A percentile compares a stretch with the other conserved stretches of the same genome.
Conservation (phyloP, 2,797 vertebrate species). For the Smutsia temminckii region DNA sequence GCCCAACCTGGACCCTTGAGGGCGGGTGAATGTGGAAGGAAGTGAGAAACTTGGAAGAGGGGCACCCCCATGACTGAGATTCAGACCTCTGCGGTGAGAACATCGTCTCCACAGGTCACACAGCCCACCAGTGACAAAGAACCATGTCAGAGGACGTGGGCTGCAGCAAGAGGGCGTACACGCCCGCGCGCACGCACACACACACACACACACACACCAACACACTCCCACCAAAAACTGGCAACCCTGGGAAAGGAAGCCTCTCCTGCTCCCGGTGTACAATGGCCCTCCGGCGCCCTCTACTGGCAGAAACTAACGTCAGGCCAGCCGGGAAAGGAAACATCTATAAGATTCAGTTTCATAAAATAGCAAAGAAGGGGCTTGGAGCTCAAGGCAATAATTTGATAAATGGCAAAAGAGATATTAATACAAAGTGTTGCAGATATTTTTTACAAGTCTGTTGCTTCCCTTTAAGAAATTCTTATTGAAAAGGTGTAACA, state of each 20-base stretch:
- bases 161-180: too few relatives aligned
- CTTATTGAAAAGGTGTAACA: not conserved
- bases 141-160: not conserved
- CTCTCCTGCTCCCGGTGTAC: not conserved
- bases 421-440: not conserved
- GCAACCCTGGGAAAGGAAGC: not conserved
- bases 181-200: not conserved
- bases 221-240: not conserved
- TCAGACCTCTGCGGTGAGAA: not conserved
- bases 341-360: fast-evolving
- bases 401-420: not conserved
- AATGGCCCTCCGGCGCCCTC: not conserved
- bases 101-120: not conserved
- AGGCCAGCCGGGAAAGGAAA: not conserved
- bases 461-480: conserved; percentile 15
- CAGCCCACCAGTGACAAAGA: not conserved
- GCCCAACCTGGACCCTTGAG: not conserved
- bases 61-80: not conserved
- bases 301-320: not conserved
- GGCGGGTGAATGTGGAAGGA: not conserved
- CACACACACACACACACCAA: not conserved
- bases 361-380: not conserved
- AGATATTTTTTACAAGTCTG: not conserved
- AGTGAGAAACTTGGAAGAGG: not conserved
- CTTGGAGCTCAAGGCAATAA: not conserved